phyloP scores from a whole-genome alignment of 1,140 invertebrate species.

The Zaprionus ghesquierei region DNA sequence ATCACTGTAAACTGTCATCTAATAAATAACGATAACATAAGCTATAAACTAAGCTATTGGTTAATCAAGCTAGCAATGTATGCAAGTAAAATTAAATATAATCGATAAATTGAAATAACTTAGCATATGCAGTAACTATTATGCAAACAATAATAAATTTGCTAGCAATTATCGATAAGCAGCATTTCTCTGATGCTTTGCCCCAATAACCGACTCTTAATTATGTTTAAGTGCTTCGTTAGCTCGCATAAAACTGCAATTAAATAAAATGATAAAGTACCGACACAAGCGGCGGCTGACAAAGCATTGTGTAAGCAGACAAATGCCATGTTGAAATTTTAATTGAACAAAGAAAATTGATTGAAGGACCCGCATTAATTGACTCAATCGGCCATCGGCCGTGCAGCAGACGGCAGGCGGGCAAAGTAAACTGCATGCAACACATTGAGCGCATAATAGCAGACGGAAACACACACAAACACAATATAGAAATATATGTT shows the following conservation, averaged over 20 bases:
- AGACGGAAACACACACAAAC: background rate
- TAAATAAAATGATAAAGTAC: background rate
- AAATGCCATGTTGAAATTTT: background rate
- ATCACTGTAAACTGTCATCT: no score
- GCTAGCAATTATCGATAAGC: background rate
- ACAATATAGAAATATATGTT: background rate
- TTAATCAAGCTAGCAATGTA: no score
- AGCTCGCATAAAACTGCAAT: background rate
- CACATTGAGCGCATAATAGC: slow-evolving; percentile 2
- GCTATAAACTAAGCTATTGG: no score
- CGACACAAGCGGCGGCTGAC: background rate
- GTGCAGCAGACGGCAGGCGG: no score
- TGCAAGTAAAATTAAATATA: no score
- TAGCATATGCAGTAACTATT: background rate
- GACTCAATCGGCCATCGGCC: background rate
- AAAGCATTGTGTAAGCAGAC: background rate
- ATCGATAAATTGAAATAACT: background rate
- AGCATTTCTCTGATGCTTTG: background rate
- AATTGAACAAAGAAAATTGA: slow-evolving; percentile 8
- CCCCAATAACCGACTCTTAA: background rate
- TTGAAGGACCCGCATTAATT: background rate
- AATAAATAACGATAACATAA: no score
- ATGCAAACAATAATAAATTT: background rate
- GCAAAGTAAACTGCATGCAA: background rate
- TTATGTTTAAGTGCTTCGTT: background rate